Evolutionary conservation across 2,797 vertebrate species (phyloP).

Genomic region (Gymnoscopelus braueri): DNA sequence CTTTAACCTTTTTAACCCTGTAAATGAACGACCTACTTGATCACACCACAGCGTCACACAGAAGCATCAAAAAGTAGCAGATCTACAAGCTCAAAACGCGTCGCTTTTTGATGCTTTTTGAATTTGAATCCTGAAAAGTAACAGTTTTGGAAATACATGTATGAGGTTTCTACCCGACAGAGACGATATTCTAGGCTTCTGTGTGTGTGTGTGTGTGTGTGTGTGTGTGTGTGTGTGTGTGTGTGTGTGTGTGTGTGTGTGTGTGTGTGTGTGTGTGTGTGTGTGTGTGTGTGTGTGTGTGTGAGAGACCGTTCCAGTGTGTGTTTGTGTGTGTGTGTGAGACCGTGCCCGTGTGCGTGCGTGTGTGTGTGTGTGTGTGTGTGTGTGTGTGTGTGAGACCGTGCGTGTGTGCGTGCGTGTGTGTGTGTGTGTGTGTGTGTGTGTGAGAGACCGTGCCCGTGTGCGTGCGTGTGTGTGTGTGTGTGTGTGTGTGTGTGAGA

Average conservation of each 20-base stretch:
- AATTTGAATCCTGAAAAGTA: too few species aligned
- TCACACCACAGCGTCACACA: too few species aligned
- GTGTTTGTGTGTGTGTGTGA: constrained; percentile 6
- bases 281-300: constrained; percentile 3
- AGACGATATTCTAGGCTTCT: not conserved
- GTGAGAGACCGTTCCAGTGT: constrained; percentile 6
- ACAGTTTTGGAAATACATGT: too few species aligned
- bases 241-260: too few species aligned
- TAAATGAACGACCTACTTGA: too few species aligned
- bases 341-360: too few species aligned
- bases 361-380: constrained; percentile 24
- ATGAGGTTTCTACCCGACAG: not conserved
- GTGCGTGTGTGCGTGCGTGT: too few species aligned
- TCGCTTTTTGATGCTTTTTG: too few species aligned
- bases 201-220: constrained; percentile 6
- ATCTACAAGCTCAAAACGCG: not conserved
- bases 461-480: not conserved
- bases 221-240: constrained; percentile 18
- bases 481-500: constrained; percentile 19
- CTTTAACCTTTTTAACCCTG: too few species aligned
- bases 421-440: constrained; percentile 3
- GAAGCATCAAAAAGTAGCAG: too few species aligned
- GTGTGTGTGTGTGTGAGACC: too few species aligned
- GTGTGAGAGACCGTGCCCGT: constrained; percentile 7
- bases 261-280: too few species aligned